Conservation (phyloP, 2,113 vertebrate species). For the Reinhardtius hippoglossoides region DNA sequence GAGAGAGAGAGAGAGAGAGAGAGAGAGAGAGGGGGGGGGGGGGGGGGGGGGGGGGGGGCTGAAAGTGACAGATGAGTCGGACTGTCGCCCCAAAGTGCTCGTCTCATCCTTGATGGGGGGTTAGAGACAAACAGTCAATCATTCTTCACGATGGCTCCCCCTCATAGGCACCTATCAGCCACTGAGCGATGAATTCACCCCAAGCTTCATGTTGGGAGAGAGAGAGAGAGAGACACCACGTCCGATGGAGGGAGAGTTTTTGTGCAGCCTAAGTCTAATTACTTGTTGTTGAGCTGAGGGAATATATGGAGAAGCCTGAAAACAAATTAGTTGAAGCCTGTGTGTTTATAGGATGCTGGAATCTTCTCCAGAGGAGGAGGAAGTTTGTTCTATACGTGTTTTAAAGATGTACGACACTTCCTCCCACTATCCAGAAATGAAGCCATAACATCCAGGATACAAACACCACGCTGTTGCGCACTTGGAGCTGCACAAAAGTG, state of each 20-base stretch:
- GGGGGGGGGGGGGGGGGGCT: background rate
- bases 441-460: too few species aligned
- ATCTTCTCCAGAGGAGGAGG: constrained; percentile 5
- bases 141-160: constrained; percentile 18
- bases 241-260: background rate
- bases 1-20: background rate
- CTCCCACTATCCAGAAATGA: too few species aligned
- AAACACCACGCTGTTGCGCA: too few species aligned
- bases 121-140: constrained; percentile 53
- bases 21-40: background rate
- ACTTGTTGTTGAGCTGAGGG: constrained; percentile 7
- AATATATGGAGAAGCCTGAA: constrained; percentile 3
- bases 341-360: constrained; percentile 2
- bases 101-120: constrained; percentile 30
- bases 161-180: constrained; percentile 30
- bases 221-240: constrained; percentile 6
- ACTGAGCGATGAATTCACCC: constrained; percentile 24
- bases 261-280: constrained; percentile 14
- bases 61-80: constrained; percentile 52
- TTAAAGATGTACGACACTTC: too few species aligned
- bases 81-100: constrained; percentile 34
- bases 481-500: too few species aligned
- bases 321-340: constrained; percentile 5
- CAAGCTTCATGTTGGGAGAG: constrained; percentile 14
- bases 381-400: background rate